Evolutionary conservation across 2,113 vertebrate species (phyloP), one percentile per base, ranked within the genome.

Genomic region (Theristicus caerulescens): DNA sequence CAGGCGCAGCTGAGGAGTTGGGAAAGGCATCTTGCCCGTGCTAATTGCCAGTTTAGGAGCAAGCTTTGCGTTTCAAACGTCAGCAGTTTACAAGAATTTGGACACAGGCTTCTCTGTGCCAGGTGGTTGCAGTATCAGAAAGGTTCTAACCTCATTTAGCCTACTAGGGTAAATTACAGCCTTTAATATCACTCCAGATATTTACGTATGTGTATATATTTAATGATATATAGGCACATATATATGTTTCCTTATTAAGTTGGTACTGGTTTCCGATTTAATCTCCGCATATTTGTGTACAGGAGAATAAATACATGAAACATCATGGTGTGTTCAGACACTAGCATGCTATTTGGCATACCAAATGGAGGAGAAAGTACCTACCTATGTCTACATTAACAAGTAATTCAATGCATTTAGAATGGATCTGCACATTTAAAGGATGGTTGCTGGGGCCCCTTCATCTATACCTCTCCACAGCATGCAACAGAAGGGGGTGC

Each of bases 401-500:
- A 88, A 32, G 21, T 13, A 84, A 69, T 40, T 47, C 9, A 34
- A 34, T 32, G 8, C 8, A 44, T 83, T 57, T 58, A 54, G 38
- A 54, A 34, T 51, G 6, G 3, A 32, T 34, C 16, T 81, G 42
- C 40, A 38, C 19, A 22, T 86, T 81, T 54, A 84, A 86, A 84
- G 27, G 81, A 46, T 1, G 6, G 20, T 2, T 58, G 25, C 18
- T 54, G 36, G 71, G 11, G 5, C 7, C 24, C 10, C 6, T n/a
- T 83, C 32, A 34, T 13, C 7, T 29, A 14, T 13, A n/a, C 6
- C 12, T 22, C 38, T 67, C 36, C 31, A 58, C 4, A 44, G 24
- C 6, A 40, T 13, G 17, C 32, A 76, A 42, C 3, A 47, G n/a
- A 34, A 66, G 2, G 0, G 10, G 2, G 2, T 47, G 10, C 13